Evolutionary conservation across 2,113 vertebrate genomes (phyloP).

Genomic region (Pitta sordida): DNA sequence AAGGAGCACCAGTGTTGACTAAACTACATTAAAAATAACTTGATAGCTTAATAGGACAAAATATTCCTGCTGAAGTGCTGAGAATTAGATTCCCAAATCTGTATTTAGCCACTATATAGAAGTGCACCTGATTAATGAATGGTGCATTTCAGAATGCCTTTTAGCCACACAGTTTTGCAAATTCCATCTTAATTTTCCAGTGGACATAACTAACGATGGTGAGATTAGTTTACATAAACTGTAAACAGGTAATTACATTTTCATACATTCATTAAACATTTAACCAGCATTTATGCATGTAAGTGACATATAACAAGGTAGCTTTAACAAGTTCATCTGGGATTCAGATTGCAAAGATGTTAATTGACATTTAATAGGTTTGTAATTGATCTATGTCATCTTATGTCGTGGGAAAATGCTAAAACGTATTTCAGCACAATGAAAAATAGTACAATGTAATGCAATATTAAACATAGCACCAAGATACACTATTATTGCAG

Average conservation of each 20-base stretch:
- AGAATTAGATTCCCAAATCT: neutral
- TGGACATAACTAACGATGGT: neutral
- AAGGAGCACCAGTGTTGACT: neutral
- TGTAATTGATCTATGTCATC: slow-evolving; percentile 67
- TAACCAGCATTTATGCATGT: slow-evolving; percentile 59
- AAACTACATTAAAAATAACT: neutral
- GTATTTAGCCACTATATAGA: neutral
- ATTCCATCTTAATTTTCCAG: neutral
- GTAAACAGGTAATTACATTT: slow-evolving; percentile 68
- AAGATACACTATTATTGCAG: neutral
- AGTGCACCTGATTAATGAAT: neutral
- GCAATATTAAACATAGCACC: slow-evolving; percentile 45
- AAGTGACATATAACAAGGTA: slow-evolving; percentile 57
- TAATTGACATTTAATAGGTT: slow-evolving; percentile 72
- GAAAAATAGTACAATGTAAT: slow-evolving; percentile 26
- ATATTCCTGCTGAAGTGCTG: neutral
- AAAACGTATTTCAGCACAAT: slow-evolving; percentile 27
- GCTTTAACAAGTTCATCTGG: slow-evolving; percentile 61
- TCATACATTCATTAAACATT: slow-evolving; percentile 61
- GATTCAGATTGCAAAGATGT: slow-evolving; percentile 64
- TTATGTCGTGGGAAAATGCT: slow-evolving; percentile 27
- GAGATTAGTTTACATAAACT: slow-evolving; percentile 42
- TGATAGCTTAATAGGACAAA: neutral
- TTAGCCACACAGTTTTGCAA: neutral
- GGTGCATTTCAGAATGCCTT: neutral